Conservation (phyloP, 2,888 invertebrate species). For the Lysandra coridon region DNA sequence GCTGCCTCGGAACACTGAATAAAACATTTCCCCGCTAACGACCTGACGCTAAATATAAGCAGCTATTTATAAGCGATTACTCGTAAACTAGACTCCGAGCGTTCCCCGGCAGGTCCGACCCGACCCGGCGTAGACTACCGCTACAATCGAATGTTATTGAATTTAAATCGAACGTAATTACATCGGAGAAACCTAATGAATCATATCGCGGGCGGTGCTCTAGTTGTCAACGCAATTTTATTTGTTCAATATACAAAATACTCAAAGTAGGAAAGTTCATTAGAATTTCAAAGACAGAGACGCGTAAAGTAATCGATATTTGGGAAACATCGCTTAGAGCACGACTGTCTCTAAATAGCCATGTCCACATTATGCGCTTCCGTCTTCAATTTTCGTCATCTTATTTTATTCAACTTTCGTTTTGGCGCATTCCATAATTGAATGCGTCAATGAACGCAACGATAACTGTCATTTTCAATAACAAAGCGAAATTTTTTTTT, state of each 20-base stretch:
- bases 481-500: too few species aligned
- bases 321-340: too few species aligned
- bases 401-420: too few species aligned
- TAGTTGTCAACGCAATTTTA: not conserved
- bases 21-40: constrained; percentile 3
- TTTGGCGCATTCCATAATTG: too few species aligned
- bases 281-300: not conserved
- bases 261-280: not conserved
- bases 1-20: constrained; percentile 3
- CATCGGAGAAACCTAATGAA: not conserved
- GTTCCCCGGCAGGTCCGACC: not conserved
- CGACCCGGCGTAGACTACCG: not conserved
- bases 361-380: too few species aligned
- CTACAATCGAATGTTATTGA: not conserved
- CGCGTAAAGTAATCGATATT: too few species aligned
- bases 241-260: not conserved
- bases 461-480: too few species aligned
- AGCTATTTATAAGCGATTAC: constrained; percentile 9
- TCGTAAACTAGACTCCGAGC: not conserved
- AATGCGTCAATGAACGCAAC: too few species aligned
- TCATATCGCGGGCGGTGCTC: not conserved
- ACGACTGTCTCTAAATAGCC: too few species aligned
- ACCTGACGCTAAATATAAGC: constrained; percentile 2
- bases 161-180: not conserved
- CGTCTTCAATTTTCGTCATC: too few species aligned